phyloP scores from a whole-genome alignment of 1,140 invertebrate species.

The Stratiolaelaps scimitus region DNA sequence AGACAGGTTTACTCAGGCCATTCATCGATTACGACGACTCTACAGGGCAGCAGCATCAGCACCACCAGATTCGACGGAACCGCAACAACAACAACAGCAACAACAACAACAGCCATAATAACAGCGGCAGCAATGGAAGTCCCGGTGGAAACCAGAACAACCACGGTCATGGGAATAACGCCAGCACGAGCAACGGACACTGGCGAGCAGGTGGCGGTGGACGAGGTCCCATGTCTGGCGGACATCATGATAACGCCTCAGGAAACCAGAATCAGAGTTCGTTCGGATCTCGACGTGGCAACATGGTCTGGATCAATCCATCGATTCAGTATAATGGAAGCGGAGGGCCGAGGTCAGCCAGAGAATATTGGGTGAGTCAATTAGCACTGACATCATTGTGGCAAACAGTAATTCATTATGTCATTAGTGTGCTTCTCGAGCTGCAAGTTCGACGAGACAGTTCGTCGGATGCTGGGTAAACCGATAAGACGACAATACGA shows the following conservation, averaged over 20 bases:
- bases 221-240: not conserved
- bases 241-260: not conserved
- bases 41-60: constrained; percentile 10
- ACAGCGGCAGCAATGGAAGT: no score
- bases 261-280: not conserved
- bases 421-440: no score
- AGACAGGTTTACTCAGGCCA: not conserved
- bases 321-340: constrained; percentile 16
- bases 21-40: constrained; percentile 22
- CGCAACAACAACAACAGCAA: no score
- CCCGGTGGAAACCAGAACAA: not conserved
- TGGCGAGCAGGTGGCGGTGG: not conserved
- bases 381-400: no score
- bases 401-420: no score
- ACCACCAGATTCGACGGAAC: no score
- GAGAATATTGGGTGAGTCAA: constrained; percentile 24
- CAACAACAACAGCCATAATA: no score
- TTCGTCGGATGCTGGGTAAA: no score
- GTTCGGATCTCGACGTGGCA: not conserved
- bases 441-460: no score
- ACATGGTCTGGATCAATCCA: constrained; percentile 24
- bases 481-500: no score
- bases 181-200: constrained; percentile 26
- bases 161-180: constrained; percentile 6
- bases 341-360: constrained; percentile 4